phyloP scores from a whole-genome alignment of 2,113 vertebrate genomes.

The Malurus cyaneus region DNA sequence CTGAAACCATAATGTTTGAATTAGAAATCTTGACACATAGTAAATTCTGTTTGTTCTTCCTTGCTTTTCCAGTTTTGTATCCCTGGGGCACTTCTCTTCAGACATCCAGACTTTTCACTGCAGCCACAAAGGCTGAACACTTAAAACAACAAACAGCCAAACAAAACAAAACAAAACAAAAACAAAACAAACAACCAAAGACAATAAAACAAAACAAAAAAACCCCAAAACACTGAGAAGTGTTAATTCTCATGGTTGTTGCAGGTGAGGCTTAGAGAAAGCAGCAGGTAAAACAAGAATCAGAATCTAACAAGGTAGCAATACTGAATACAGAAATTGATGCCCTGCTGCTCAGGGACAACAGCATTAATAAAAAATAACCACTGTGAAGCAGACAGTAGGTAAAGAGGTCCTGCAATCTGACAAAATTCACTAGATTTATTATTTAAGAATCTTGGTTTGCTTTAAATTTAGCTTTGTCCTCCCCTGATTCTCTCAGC shows the following conservation, averaged over 20 bases:
- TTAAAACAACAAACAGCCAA: background rate
- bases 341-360: background rate
- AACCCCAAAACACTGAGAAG: background rate
- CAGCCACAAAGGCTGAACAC: background rate
- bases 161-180: background rate
- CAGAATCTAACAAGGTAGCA: background rate
- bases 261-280: background rate
- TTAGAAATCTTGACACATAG: background rate
- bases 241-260: background rate
- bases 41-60: background rate
- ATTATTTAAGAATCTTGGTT: slow-evolving; percentile 50
- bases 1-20: background rate
- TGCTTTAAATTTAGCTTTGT: slow-evolving; percentile 68
- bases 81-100: background rate
- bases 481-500: slow-evolving; percentile 62
- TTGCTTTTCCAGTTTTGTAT: background rate
- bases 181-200: background rate
- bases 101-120: background rate
- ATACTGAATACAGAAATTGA: background rate
- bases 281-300: background rate
- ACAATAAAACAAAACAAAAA: background rate
- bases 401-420: background rate
- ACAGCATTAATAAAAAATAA: background rate
- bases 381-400: background rate
- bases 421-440: background rate